Evolutionary conservation across 2,888 invertebrate genomes (phyloP), one percentile per base, ranked within the genome.

Genomic region (Trissoscelio sp.): DNA sequence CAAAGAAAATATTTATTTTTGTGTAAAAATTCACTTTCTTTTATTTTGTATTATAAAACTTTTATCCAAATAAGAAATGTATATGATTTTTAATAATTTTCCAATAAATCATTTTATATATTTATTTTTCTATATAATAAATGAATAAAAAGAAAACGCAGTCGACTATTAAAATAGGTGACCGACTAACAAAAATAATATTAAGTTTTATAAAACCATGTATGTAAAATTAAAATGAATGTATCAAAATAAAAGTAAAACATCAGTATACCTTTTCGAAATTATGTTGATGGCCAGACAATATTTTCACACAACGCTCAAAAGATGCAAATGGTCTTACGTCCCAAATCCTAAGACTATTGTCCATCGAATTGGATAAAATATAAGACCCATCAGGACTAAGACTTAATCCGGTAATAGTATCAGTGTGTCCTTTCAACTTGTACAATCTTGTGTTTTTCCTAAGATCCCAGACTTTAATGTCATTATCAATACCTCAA

Each of bases 391-490:
- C 97, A 92, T 96, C 96, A 0, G 94, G 94, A 79, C 97, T 97
- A 9, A 98, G 92, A 0, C 96, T 93, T 84, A 99, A 90, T 3
- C 96, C 98, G 5, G 99, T 99, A 4, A 99, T 94, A 0, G 99
- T 98, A 88, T 99, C 99, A 0, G 96, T 95, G 88, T 99, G 99
- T 0, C 99, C 99, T 85, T 96, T 94, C 88, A 99, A 93, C 84
- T 94, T 94, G 89, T 97, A 97, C 0, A 97, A 91, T 55, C 97
- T 92, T 74, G 96, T 96, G 89, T 96, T 96, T 89, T 97, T 98
- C 66, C 99, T 93, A 46, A 98, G 93, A 91, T 99, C 99, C 99
- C 99, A 99, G 0, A 99, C 96, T 93, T 98, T 99, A 6, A 99
- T 95, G 81, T 98, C 97, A 91, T 99, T 99, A 90, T 99, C 99